Evolutionary conservation across 2,888 invertebrate genomes (phyloP), one percentile per base, ranked within the genome.

Genomic region (Phasia obesa): DNA sequence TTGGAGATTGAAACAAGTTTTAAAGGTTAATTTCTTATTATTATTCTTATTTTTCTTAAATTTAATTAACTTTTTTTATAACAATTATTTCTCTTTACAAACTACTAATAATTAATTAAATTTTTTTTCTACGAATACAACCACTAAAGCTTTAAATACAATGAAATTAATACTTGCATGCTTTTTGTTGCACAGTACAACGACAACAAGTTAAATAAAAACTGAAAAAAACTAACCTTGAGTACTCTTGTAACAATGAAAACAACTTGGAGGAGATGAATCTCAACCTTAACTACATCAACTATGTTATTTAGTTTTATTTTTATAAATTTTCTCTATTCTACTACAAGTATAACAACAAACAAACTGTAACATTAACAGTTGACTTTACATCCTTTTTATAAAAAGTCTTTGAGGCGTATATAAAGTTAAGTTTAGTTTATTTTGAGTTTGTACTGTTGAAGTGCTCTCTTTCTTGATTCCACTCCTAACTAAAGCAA

Each of bases 341-440:
- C 55, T 25, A 55, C 31, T 55, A 57, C 64, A 75, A 60, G 49
- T 25, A 17, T n/a, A 71, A 57, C 15, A 62, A 59, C 35, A 59
- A 25, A 49, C 13, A 47, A 75, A 65, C 57, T 35, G 57, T 53
- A 74, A 53, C 74, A 78, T 74, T 78, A 73, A 78, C 78, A 70
- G 65, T 83, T 78, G 74, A 78, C 65, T 74, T 71, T 69, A 74
- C 59, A 27, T 55, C 38, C 17, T 47, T 51, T 79, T 60, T 78
- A 70, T 70, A 44, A 51, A 77, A 75, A 83, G 5, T 79, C 70
- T 83, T 71, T 78, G 64, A 83, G 71, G 83, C 78, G 78, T 78
- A 65, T 65, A 75, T 59, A 65, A 74, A 78, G 60, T 77, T 67
- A 65, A 81, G 55, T 77, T 67, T 65, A 75, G 65, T 57, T 75